Evolutionary conservation across 2,797 vertebrate species (phyloP).

Genomic region (Myripristis jacobus): DNA sequence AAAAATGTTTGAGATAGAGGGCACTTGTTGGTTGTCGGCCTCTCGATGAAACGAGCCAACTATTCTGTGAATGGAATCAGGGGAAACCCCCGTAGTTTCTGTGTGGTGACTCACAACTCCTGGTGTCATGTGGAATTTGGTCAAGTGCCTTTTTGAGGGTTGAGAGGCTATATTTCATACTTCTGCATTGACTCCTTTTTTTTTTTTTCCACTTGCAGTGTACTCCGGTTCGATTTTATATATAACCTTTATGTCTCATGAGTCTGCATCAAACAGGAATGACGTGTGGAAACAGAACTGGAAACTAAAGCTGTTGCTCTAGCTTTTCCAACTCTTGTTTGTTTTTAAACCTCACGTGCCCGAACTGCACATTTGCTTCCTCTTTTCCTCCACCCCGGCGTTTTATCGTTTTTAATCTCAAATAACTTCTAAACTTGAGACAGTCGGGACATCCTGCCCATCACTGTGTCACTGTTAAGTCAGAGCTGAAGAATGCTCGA

Average conservation of each 20-base stretch:
- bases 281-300: conserved; percentile 43
- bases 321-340: conserved; percentile 57
- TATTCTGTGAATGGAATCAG: conserved; percentile 73
- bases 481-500: conserved; percentile 73
- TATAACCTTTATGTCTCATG: conserved; percentile 65
- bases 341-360: background rate
- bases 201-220: conserved; percentile 35
- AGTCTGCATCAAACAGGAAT: conserved; percentile 69
- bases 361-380: background rate
- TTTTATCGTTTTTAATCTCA: conserved; percentile 16
- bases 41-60: conserved; percentile 56
- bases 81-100: conserved; percentile 80
- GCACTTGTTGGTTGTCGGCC: conserved; percentile 61
- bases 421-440: conserved; percentile 18
- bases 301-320: conserved; percentile 26
- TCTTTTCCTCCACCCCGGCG: background rate
- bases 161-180: conserved; percentile 59
- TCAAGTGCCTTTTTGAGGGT: conserved; percentile 71
- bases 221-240: conserved; percentile 49
- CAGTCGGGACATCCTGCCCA: conserved; percentile 59
- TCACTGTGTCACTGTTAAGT: conserved; percentile 61
- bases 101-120: conserved; percentile 76
- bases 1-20: conserved; percentile 45
- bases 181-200: conserved; percentile 73
- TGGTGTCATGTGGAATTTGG: conserved; percentile 81